phyloP scores from a whole-genome alignment of 2,797 vertebrate species.

The Ambastaia sidthimunki region DNA sequence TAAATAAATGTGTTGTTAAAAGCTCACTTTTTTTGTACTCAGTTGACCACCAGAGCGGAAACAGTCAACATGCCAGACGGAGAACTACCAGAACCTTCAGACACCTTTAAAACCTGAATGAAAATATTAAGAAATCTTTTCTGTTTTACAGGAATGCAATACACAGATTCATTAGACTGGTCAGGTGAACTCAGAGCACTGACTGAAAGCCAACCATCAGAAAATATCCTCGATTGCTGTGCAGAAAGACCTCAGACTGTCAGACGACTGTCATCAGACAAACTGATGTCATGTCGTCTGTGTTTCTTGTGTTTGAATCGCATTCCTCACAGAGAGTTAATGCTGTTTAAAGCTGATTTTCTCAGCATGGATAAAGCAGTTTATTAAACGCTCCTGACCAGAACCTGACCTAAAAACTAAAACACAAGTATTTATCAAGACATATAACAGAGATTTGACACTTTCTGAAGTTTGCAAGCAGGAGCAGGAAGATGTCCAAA shows the following conservation, averaged over 20 bases:
- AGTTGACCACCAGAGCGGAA: slow-evolving; percentile 44
- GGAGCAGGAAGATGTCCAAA: slow-evolving; percentile 65
- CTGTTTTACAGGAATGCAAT: background rate
- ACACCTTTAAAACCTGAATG: slow-evolving; percentile 18
- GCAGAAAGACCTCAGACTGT: background rate
- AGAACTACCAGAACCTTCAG: background rate
- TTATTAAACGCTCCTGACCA: slow-evolving; percentile 32
- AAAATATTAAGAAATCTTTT: background rate
- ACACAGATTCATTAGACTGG: too few species aligned
- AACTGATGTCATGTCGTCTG: slow-evolving; percentile 20
- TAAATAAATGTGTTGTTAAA: slow-evolving; percentile 54
- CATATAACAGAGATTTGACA: slow-evolving; percentile 62
- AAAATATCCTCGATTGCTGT: slow-evolving; percentile 18
- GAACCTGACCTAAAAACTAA: slow-evolving; percentile 67
- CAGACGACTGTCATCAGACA: slow-evolving; percentile 41
- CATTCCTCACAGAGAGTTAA: slow-evolving; percentile 10
- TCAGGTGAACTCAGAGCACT: slow-evolving; percentile 19
- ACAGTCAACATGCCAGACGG: slow-evolving; percentile 10
- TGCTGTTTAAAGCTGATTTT: background rate
- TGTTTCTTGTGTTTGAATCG: too few species aligned
- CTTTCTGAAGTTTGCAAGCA: slow-evolving; percentile 62
- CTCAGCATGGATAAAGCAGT: background rate
- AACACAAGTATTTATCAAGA: slow-evolving; percentile 70
- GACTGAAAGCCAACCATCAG: slow-evolving; percentile 13
- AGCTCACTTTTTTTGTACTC: slow-evolving; percentile 49